phyloP scores from a whole-genome alignment of 2,113 vertebrate species.

The Hemiscyllium ocellatum region DNA sequence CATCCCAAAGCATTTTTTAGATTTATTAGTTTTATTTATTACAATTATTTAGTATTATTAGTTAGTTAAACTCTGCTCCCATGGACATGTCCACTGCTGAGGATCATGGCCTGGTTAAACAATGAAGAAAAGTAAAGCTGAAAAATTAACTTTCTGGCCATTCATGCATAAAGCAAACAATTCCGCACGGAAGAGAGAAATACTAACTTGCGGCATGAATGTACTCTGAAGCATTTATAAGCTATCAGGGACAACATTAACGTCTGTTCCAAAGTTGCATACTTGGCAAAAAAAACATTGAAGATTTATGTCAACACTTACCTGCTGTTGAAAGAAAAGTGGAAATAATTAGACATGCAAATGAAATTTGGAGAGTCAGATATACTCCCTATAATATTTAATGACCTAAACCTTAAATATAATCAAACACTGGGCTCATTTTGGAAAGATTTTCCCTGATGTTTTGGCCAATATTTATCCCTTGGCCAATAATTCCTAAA shows the following conservation, averaged over 20 bases:
- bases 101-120: not conserved
- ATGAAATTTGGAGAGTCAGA: not conserved
- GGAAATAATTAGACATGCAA: constrained; percentile 10
- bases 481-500: not conserved
- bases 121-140: not conserved
- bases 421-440: not conserved
- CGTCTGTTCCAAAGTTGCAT: not conserved
- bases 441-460: not conserved
- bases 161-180: not conserved
- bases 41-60: not conserved
- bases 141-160: not conserved
- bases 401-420: not conserved
- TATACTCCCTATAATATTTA: not conserved
- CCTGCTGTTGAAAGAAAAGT: not conserved
- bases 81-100: not conserved
- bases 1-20: not conserved
- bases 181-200: not conserved
- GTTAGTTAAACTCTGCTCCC: not conserved
- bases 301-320: not conserved
- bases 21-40: no score
- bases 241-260: not conserved
- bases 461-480: not conserved
- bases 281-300: not conserved
- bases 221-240: not conserved
- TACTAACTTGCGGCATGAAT: not conserved